A percentile compares a stretch with the other conserved stretches of the same genome.
These are phyloP conservation scores for Halisarca cf. caerulea DNA, from an alignment of 37 sponge, comb jelly and placozoan genomes.

Conservation along the genomic window DNA sequence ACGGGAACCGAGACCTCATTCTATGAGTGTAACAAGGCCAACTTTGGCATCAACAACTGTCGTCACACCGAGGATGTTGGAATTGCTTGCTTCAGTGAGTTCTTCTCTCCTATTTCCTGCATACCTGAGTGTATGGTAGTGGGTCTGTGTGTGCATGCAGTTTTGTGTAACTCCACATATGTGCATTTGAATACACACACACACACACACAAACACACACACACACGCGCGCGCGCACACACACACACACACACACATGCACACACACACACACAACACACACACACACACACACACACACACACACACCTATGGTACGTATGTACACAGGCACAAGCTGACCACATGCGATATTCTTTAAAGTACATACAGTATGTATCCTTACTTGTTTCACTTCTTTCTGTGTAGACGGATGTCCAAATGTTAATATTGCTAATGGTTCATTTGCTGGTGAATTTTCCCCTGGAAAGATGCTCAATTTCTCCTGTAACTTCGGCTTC, in stretches of 20 bases:
- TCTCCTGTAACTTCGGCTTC: conserved; percentile 12
- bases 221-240: too few relatives aligned
- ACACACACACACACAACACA: too few relatives aligned
- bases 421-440: not conserved
- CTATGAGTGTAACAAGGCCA: not conserved
- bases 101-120: too few relatives aligned
- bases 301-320: too few relatives aligned
- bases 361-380: not conserved
- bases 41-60: conserved; percentile 4
- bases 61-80: not conserved
- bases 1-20: not conserved
- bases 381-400: not conserved
- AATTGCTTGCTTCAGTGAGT: not conserved
- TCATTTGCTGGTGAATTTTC: not conserved
- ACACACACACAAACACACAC: too few relatives aligned
- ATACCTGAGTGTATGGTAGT: too few relatives aligned
- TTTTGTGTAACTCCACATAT: too few relatives aligned
- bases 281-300: too few relatives aligned
- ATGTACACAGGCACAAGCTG: too few relatives aligned
- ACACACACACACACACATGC: too few relatives aligned
- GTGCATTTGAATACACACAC: too few relatives aligned
- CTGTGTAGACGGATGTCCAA: not conserved
- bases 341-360: not conserved
- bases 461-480: not conserved
- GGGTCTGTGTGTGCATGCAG: too few relatives aligned